These are phyloP conservation scores for Spea multiplicata DNA, from an alignment of 2,113 vertebrate genomes.

Conservation along the genomic window DNA sequence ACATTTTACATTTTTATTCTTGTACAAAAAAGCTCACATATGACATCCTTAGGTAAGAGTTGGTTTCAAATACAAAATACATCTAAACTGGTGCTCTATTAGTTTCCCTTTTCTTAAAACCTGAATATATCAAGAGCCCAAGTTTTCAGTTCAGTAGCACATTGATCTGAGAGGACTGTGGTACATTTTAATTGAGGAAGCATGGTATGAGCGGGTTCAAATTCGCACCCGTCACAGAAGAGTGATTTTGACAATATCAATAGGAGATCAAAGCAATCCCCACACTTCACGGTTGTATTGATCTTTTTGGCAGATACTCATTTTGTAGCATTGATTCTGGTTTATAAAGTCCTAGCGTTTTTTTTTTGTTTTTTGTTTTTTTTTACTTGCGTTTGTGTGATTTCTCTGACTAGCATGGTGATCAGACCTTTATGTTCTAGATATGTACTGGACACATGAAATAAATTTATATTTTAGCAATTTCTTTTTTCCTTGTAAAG, in stretches of 20 bases:
- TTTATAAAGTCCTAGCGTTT: constrained; percentile 6
- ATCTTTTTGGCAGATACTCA: constrained; percentile 28
- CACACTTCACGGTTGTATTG: constrained; percentile 28
- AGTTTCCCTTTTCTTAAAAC: too few relatives aligned
- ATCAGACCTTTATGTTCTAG: too few relatives aligned
- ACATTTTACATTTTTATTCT: too few relatives aligned
- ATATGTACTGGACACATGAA: too few relatives aligned
- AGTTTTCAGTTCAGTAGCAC: neutral
- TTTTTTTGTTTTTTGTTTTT: neutral
- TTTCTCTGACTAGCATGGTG: too few relatives aligned
- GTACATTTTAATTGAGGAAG: constrained; percentile 21
- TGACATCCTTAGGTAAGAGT: too few relatives aligned
- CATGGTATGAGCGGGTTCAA: constrained; percentile 13
- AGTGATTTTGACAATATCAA: constrained; percentile 36
- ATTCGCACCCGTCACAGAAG: constrained; percentile 16
- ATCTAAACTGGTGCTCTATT: too few relatives aligned
- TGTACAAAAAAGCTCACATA: too few relatives aligned
- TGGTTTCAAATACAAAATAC: too few relatives aligned
- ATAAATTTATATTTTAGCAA: neutral
- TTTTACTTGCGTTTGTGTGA: neutral
- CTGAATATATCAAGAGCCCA: too few relatives aligned
- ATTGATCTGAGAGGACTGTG: constrained; percentile 24
- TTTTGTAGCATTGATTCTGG: constrained; percentile 24
- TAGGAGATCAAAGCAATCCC: constrained; percentile 44
- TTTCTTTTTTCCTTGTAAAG: neutral